Conservation (phyloP, 2,888 invertebrate species). For the Acronicta aceris region DNA sequence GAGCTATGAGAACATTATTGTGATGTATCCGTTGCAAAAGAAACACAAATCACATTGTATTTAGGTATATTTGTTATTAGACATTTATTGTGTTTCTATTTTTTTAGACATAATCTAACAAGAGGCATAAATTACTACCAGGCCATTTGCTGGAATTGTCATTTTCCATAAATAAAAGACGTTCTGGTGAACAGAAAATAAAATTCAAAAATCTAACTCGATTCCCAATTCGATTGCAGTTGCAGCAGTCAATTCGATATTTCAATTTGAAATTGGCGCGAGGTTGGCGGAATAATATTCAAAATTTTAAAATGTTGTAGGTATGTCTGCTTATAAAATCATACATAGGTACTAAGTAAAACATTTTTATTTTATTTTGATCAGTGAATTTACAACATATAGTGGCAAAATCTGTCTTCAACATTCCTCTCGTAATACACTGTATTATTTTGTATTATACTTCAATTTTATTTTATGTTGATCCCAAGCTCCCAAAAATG, state of each 20-base stretch:
- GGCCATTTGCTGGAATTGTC: no score
- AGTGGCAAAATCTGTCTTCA: slow-evolving; percentile 41
- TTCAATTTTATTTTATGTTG: slow-evolving; percentile 81
- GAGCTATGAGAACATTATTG: slow-evolving; percentile 15
- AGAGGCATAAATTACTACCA: no score
- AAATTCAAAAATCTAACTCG: slow-evolving; percentile 28
- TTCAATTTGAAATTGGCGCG: slow-evolving; percentile 31
- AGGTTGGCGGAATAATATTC: slow-evolving; percentile 18
- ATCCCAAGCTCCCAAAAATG: slow-evolving; percentile 73
- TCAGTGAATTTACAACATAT: background rate
- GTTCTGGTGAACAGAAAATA: slow-evolving; percentile 9
- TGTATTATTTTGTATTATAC: slow-evolving; percentile 66
- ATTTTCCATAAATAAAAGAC: slow-evolving; percentile 7
- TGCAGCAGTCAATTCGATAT: slow-evolving; percentile 34
- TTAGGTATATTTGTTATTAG: background rate
- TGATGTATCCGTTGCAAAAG: slow-evolving; percentile 16
- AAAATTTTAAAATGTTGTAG: slow-evolving; percentile 14
- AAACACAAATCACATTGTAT: background rate
- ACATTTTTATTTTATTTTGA: background rate
- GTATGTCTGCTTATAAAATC: background rate
- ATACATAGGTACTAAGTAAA: no score
- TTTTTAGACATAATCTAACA: no score
- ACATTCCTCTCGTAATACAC: slow-evolving; percentile 57
- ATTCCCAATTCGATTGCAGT: slow-evolving; percentile 27
- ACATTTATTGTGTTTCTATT: no score